Conservation (phyloP, 2,888 invertebrate genomes). For the Aspidiotus rigidus region DNA sequence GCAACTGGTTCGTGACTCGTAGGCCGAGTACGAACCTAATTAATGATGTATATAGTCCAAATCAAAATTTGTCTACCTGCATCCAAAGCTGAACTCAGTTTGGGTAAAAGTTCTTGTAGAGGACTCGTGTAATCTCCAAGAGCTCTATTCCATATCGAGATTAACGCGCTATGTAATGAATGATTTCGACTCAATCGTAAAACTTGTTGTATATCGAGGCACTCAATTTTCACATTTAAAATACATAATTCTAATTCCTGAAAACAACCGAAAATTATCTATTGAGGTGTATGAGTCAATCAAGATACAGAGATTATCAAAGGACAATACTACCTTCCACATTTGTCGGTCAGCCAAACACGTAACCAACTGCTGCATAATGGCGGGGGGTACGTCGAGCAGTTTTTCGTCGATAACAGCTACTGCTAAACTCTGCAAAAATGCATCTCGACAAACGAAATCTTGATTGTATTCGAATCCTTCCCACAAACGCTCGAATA, state of each 20-base stretch:
- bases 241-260: conserved; percentile 60
- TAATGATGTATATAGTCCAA: no score
- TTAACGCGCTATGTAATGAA: conserved; percentile 58
- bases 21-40: background rate
- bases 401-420: conserved; percentile 58
- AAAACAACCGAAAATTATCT: conserved; percentile 19
- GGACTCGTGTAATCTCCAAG: conserved; percentile 66
- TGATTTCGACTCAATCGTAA: conserved; percentile 53
- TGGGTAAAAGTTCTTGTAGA: conserved; percentile 56
- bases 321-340: conserved; percentile 43
- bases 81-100: conserved; percentile 45
- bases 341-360: conserved; percentile 55
- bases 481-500: conserved; percentile 58
- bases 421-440: conserved; percentile 60
- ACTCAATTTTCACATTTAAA: conserved; percentile 61
- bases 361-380: conserved; percentile 62
- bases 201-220: conserved; percentile 67
- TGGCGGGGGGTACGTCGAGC: conserved; percentile 54
- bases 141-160: conserved; percentile 64
- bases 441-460: conserved; percentile 50
- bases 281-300: background rate
- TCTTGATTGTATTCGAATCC: conserved; percentile 45
- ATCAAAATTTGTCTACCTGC: conserved; percentile 15
- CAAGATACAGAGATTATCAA: background rate
- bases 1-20: no score